These are phyloP conservation scores for Arizona elegans DNA, from an alignment of 2,113 vertebrate species.

Conservation along the genomic window DNA sequence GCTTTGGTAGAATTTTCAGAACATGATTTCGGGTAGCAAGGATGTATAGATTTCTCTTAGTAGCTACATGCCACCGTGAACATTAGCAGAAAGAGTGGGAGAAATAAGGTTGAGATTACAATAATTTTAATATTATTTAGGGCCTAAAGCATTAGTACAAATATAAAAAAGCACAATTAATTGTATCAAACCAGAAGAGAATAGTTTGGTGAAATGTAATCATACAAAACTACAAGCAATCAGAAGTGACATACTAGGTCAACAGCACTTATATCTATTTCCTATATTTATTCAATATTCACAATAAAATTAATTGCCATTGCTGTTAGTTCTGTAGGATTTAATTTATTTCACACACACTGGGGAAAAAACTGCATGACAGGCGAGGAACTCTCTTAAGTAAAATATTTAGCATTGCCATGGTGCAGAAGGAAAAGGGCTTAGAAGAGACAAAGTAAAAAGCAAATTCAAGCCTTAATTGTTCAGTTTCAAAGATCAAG, in stretches of 20 bases:
- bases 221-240: not conserved
- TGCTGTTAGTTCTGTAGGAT: constrained; percentile 38
- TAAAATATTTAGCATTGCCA: not conserved
- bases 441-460: not conserved
- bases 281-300: constrained; percentile 22
- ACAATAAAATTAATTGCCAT: not conserved
- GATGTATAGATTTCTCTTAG: not conserved
- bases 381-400: constrained; percentile 3
- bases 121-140: not conserved
- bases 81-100: not conserved
- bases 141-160: not conserved
- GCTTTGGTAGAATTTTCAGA: not conserved
- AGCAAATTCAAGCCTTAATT: not conserved
- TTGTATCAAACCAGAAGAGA: constrained; percentile 30
- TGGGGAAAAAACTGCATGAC: not conserved
- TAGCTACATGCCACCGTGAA: not conserved
- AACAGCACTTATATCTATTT: not conserved
- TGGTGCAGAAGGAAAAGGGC: not conserved
- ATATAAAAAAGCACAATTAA: not conserved
- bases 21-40: not conserved
- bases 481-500: not conserved
- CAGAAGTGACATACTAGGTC: constrained; percentile 11
- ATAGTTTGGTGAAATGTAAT: constrained; percentile 31
- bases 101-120: constrained; percentile 12
- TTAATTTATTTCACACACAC: constrained; percentile 29